Evolutionary conservation across 2,888 invertebrate species (phyloP), one percentile per base, ranked within the genome.

Genomic region (Biston stratarius): DNA sequence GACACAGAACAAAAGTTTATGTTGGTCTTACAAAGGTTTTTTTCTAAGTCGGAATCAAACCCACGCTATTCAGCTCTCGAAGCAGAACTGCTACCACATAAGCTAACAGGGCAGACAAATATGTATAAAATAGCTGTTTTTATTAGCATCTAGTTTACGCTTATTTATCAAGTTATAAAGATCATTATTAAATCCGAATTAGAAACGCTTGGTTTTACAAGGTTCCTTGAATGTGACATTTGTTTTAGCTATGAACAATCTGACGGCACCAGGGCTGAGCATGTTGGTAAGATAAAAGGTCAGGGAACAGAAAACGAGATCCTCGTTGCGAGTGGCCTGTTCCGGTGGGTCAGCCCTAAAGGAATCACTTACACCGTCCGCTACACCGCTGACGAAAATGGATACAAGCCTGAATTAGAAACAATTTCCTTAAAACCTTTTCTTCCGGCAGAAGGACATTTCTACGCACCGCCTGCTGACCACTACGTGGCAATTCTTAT

Each of bases 301-400:
- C 77, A 83, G 34, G 94, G 91, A 10, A 74, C 83, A 6, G 93
- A 94, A 60, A 81, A 94, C 38, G 93, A 94, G 73, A 82, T 85
- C 14, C 74, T 94, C 48, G 80, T 81, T 0, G 93, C 94, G 5
- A 79, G 72, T 10, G 95, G 95, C n/a, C 81, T 80, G 33, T 94
- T 80, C 85, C 84, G 90, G n/a, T 95, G 90, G 82, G 76, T 91
- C 2, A 94, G 85, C 9, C 91, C 92, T 12, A 91, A 94, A 34
- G 83, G 81, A n/a, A 75, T 88, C 48, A 87, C 83, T n/a, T 95
- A 95, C 82, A 85, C 84, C 6, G 94, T 96, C 63, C 94, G 78
- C 60, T 95, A 95, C 81, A 75, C 86, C 11, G 94, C 94, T 55
- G 94, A 94, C 51, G 79, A 82, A 7, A 77, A 83, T 10, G 87